These are phyloP conservation scores for Ochlodes sylvanus DNA, from an alignment of 2,888 invertebrate genomes.

Conservation along the genomic window DNA sequence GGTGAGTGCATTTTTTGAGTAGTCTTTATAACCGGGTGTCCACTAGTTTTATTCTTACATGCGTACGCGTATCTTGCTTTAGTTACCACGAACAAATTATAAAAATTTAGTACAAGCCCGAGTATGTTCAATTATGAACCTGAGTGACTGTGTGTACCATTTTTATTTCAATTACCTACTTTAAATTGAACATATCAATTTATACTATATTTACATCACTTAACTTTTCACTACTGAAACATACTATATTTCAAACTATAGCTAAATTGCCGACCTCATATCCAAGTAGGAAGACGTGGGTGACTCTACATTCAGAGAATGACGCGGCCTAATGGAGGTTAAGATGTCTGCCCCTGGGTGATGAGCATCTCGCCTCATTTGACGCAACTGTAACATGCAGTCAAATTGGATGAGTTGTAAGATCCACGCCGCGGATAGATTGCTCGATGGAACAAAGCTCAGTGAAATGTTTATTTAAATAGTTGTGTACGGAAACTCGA, in stretches of 20 bases:
- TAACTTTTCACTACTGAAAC: background rate
- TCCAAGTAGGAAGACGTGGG: constrained; percentile 75
- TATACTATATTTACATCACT: too few species aligned
- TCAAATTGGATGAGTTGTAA: constrained; percentile 62
- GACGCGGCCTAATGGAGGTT: constrained; percentile 78
- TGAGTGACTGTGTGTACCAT: too few species aligned
- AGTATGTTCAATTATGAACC: too few species aligned
- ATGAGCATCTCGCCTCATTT: constrained; percentile 70
- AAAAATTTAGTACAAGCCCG: too few species aligned
- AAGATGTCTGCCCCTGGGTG: constrained; percentile 76
- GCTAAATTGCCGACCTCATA: constrained; percentile 65
- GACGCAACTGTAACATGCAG: constrained; percentile 62
- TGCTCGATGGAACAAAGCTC: constrained; percentile 5
- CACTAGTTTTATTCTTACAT: too few species aligned
- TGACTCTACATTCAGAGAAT: constrained; percentile 62
- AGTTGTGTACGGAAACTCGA: background rate
- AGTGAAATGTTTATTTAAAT: constrained; percentile 3
- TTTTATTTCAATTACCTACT: too few species aligned
- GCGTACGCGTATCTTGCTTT: too few species aligned
- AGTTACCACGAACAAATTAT: too few species aligned
- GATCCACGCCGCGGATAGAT: constrained; percentile 12
- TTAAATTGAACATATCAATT: too few species aligned
- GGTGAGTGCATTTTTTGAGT: too few species aligned
- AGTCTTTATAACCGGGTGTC: too few species aligned
- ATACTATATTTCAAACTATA: constrained; percentile 34